Conservation (phyloP, 1,140 invertebrate species). For the Nasonia giraulti region DNA sequence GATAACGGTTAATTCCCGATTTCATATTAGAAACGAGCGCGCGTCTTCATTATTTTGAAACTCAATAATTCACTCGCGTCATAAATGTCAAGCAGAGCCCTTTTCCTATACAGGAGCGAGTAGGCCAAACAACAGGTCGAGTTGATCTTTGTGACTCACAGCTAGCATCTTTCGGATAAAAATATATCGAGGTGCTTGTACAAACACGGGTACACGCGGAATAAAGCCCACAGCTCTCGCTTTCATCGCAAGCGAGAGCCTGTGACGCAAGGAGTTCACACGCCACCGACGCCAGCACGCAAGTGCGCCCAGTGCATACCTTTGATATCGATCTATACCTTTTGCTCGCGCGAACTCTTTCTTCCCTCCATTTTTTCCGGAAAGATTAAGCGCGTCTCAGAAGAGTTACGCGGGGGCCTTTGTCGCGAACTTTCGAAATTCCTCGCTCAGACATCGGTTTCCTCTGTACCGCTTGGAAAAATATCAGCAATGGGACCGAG, state of each 20-base stretch:
- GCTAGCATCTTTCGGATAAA: not conserved
- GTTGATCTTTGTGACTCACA: not conserved
- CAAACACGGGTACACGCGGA: not conserved
- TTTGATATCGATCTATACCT: constrained; percentile 44
- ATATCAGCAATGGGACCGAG: not conserved
- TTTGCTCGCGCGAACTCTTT: not conserved
- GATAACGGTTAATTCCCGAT: not conserved
- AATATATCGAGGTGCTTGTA: not conserved
- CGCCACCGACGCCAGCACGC: not conserved
- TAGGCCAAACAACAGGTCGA: too few relatives aligned
- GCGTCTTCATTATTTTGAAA: too few relatives aligned
- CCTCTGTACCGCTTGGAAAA: constrained; percentile 14
- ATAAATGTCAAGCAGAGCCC: too few relatives aligned
- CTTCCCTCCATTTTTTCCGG: not conserved
- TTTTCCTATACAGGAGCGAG: too few relatives aligned
- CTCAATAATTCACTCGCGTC: too few relatives aligned
- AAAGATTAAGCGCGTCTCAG: constrained; percentile 14
- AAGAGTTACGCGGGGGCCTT: constrained; percentile 22
- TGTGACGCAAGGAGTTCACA: constrained; percentile 28
- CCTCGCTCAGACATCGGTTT: not conserved
- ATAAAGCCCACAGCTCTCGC: not conserved
- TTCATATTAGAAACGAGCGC: not conserved
- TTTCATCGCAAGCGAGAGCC: not conserved
- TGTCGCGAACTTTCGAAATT: not conserved
- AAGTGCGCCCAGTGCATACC: too few relatives aligned